Conservation (phyloP, 2,113 vertebrate species). For the Phyllostomus discolor region DNA sequence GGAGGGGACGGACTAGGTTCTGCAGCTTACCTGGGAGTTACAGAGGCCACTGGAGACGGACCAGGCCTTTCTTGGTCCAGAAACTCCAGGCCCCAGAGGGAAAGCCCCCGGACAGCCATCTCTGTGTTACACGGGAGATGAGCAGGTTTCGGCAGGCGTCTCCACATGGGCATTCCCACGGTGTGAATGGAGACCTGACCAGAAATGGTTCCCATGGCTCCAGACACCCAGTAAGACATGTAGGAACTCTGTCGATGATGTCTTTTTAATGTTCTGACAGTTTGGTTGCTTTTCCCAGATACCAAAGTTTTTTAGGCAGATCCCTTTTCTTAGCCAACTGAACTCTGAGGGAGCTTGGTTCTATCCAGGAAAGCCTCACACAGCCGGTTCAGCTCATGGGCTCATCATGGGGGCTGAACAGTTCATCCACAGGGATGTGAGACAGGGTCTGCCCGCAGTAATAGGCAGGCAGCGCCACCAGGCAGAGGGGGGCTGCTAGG, state of each 20-base stretch:
- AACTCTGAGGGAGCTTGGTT: slow-evolving; percentile 78
- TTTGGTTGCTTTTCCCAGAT: slow-evolving; percentile 83
- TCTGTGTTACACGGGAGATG: slow-evolving; percentile 83
- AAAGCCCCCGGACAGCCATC: slow-evolving; percentile 89
- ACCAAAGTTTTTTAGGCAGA: slow-evolving; percentile 83
- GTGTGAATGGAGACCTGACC: slow-evolving; percentile 87
- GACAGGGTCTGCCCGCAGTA: neutral
- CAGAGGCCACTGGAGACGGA: slow-evolving; percentile 90
- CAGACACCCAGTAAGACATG: slow-evolving; percentile 90
- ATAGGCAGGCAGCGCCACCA: slow-evolving; percentile 59
- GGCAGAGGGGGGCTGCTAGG: slow-evolving; percentile 52
- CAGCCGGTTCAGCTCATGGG: slow-evolving; percentile 81
- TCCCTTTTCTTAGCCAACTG: slow-evolving; percentile 71
- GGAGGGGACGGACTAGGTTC: slow-evolving; percentile 83
- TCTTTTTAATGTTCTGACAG: slow-evolving; percentile 85
- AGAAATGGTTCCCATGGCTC: slow-evolving; percentile 86
- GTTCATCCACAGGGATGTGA: neutral
- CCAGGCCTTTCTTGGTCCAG: slow-evolving; percentile 85
- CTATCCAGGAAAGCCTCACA: slow-evolving; percentile 84
- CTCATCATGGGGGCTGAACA: slow-evolving; percentile 78
- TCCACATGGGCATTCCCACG: slow-evolving; percentile 80
- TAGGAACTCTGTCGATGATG: slow-evolving; percentile 86
- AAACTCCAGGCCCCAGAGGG: slow-evolving; percentile 85
- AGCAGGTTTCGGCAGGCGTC: slow-evolving; percentile 89
- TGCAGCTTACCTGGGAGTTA: slow-evolving; percentile 85